Evolutionary conservation across 2,797 vertebrate species (phyloP).

Genomic region (Brachymystax lenok): DNA sequence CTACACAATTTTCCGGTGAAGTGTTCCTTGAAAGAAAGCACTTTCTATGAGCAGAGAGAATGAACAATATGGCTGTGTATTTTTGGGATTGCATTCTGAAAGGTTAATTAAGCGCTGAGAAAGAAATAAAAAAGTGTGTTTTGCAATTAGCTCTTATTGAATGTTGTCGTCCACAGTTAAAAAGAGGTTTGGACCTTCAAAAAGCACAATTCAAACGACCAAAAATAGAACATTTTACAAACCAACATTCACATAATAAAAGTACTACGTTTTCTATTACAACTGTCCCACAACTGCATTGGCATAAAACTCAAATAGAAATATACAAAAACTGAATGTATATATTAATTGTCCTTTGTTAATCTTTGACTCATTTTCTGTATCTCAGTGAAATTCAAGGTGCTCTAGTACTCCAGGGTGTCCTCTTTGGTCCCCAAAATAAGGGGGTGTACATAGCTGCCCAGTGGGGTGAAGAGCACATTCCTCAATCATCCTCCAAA

Average conservation of each 20-base stretch:
- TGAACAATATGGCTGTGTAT: constrained; percentile 52
- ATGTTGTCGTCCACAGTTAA: constrained; percentile 49
- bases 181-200: constrained; percentile 34
- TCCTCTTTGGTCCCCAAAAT: background rate
- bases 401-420: constrained; percentile 13
- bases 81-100: constrained; percentile 51
- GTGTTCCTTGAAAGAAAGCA: constrained; percentile 72
- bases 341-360: constrained; percentile 27
- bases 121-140: constrained; percentile 28
- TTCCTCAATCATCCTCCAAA: constrained; percentile 30
- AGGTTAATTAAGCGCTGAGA: constrained; percentile 37
- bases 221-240: constrained; percentile 36
- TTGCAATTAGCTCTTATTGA: constrained; percentile 56
- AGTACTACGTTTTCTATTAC: constrained; percentile 45
- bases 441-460: background rate
- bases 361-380: background rate
- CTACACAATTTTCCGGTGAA: constrained; percentile 74
- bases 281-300: constrained; percentile 39
- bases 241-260: constrained; percentile 49
- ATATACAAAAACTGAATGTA: constrained; percentile 35
- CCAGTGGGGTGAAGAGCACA: background rate
- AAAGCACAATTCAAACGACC: constrained; percentile 6
- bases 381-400: constrained; percentile 48
- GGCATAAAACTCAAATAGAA: constrained; percentile 41
- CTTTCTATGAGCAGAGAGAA: constrained; percentile 52